Conservation (phyloP, 1,140 invertebrate species). For the Catajapyx aquilonaris region DNA sequence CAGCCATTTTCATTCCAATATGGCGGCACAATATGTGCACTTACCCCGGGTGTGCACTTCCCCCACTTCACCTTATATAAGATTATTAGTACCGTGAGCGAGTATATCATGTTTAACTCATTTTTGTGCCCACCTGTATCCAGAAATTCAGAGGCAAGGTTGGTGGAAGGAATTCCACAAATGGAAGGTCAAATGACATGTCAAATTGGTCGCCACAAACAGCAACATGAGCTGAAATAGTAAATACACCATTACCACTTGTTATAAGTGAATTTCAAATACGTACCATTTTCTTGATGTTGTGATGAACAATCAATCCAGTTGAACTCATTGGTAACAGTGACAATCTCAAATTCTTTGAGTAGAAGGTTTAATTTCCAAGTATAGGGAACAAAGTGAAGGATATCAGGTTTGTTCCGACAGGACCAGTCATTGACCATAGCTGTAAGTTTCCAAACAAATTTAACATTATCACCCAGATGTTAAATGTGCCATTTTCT, state of each 20-base stretch:
- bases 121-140: constrained; percentile 42
- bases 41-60: too few species aligned
- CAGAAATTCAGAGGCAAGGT: constrained; percentile 73
- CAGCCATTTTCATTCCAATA: too few species aligned
- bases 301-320: constrained; percentile 96
- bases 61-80: neutral
- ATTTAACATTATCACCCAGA: too few species aligned
- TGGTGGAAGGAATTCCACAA: constrained; percentile 72
- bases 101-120: too few species aligned
- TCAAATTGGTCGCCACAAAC: constrained; percentile 85
- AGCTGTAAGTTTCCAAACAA: too few species aligned
- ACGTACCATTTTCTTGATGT: constrained; percentile 67
- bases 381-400: constrained; percentile 91
- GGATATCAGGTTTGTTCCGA: constrained; percentile 70
- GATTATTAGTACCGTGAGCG: neutral
- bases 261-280: too few species aligned
- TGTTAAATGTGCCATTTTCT: too few species aligned
- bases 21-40: too few species aligned
- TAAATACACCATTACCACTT: too few species aligned
- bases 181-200: constrained; percentile 78
- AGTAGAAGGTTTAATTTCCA: constrained; percentile 79
- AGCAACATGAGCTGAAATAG: constrained; percentile 50
- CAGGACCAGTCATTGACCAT: constrained; percentile 91
- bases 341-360: constrained; percentile 90
- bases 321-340: constrained; percentile 89